phyloP scores from a whole-genome alignment of 2,797 vertebrate species.

The Sebastes hubbsi region DNA sequence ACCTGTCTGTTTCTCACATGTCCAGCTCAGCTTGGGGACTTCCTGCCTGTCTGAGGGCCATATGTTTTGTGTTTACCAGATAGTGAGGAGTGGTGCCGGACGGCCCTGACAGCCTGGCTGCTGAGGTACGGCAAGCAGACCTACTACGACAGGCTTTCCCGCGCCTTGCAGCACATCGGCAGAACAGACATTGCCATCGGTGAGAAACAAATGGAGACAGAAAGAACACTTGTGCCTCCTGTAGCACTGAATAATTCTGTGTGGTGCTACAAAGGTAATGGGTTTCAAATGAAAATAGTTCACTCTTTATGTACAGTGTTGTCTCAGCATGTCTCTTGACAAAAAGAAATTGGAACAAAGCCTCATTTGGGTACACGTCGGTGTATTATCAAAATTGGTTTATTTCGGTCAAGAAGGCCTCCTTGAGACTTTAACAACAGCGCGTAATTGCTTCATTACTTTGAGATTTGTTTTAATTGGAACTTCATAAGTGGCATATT shows the following conservation, averaged over 20 bases:
- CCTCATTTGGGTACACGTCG: constrained; percentile 42
- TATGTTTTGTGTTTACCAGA: constrained; percentile 69
- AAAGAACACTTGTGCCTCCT: neutral
- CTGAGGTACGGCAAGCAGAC: constrained; percentile 58
- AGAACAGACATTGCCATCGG: constrained; percentile 85
- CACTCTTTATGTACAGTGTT: constrained; percentile 33
- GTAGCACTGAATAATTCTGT: neutral
- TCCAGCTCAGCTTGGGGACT: constrained; percentile 25
- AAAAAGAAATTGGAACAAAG: constrained; percentile 69
- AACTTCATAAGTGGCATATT: constrained; percentile 65
- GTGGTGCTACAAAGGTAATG: neutral
- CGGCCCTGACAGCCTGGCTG: constrained; percentile 83
- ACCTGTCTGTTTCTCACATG: constrained; percentile 30
- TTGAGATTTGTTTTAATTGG: constrained; percentile 75
- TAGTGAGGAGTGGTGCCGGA: constrained; percentile 71
- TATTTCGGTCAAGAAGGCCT: constrained; percentile 63
- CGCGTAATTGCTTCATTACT: constrained; percentile 75
- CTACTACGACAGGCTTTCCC: constrained; percentile 86
- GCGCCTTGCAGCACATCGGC: constrained; percentile 82
- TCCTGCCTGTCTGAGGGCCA: constrained; percentile 43
- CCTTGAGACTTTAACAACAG: constrained; percentile 50
- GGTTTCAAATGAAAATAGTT: constrained; percentile 34
- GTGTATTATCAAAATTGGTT: constrained; percentile 60
- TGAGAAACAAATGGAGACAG: constrained; percentile 53
- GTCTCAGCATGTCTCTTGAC: constrained; percentile 60